Evolutionary conservation across 2,888 invertebrate species (phyloP), one percentile per base, ranked within the genome.

Genomic region (Endotricha flammealis): DNA sequence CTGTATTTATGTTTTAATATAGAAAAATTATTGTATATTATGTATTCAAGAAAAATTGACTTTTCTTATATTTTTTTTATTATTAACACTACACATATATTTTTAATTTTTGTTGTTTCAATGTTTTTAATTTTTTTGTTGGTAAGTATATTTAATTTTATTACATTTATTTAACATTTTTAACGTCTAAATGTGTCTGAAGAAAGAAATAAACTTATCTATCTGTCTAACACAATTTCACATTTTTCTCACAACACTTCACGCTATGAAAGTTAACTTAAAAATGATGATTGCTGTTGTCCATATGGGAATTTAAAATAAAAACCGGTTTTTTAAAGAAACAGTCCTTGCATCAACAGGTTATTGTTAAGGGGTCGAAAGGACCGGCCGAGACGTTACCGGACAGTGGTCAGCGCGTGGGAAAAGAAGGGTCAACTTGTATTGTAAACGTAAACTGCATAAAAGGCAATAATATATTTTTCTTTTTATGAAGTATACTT

Each of bases 271-370:
- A 11, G 42, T 44, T 27, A 42, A 48, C 32, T 40, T 32, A 40
- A 39, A 54, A 66, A 46, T 68, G 64, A 63, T 51, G 54, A 54
- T 38, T 24, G 29, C 36, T 30, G 44, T 12, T 57, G 64, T 57
- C 64, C 69, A 63, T 62, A 50, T 74, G 73, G 28, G 34, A 34
- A 27, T 11, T 5, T 7, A 44, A 72, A 76, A 69, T 16, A 0
- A 7, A 38, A 69, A 69, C 71, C 38, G 54, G 68, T 71, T 68
- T 50, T 45, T 38, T 31, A 53, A 55, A 48, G 52, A 51, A 46
- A 42, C 36, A 27, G 39, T 38, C 51, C 56, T 48, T 50, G 46
- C 52, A 57, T 3, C 20, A 58, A 56, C 53, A 30, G 40, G 60
- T 64, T 63, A 63, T 42, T 58, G 57, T 53, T 51, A 47, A 53